These are phyloP conservation scores for Emmelina monodactyla DNA, from an alignment of 2,888 invertebrate species.

Conservation along the genomic window DNA sequence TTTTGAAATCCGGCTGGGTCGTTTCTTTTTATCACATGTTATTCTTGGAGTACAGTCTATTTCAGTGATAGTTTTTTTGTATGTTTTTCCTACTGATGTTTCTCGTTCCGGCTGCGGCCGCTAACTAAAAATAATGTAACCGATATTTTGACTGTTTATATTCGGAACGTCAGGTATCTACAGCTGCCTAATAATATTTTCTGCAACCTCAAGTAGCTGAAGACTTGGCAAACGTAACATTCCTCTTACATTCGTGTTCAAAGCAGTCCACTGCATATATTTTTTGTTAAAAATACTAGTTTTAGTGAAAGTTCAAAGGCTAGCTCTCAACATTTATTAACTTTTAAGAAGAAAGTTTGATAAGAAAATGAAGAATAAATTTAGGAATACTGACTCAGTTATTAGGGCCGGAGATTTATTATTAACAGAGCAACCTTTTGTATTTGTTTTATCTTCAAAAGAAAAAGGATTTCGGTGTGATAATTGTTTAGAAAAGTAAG, in stretches of 20 bases:
- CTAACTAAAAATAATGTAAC: slow-evolving; percentile 58
- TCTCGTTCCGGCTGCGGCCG: slow-evolving; percentile 28
- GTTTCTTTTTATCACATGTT: too few relatives aligned
- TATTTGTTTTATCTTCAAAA: slow-evolving; percentile 74
- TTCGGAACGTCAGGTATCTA: slow-evolving; percentile 45
- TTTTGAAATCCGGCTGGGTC: too few relatives aligned
- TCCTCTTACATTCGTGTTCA: slow-evolving; percentile 31
- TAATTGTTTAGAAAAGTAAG: slow-evolving; percentile 77
- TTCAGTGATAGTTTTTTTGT: background rate
- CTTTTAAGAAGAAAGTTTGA: slow-evolving; percentile 3
- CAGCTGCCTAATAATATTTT: slow-evolving; percentile 45
- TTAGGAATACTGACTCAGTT: slow-evolving; percentile 34
- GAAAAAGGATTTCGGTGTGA: slow-evolving; percentile 77
- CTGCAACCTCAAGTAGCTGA: slow-evolving; percentile 25
- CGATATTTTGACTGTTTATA: slow-evolving; percentile 35
- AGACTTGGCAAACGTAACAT: slow-evolving; percentile 24
- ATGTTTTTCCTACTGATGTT: slow-evolving; percentile 22
- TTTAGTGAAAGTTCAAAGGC: too few relatives aligned
- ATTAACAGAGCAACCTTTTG: slow-evolving; percentile 78
- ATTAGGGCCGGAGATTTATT: slow-evolving; percentile 73
- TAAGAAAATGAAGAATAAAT: slow-evolving; percentile 51
- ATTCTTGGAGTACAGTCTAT: too few relatives aligned
- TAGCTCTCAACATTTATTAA: too few relatives aligned
- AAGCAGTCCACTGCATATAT: slow-evolving; percentile 16
- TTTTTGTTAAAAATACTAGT: too few relatives aligned